Conservation (phyloP, 2,888 invertebrate genomes). For the Polymixis lichenea region DNA sequence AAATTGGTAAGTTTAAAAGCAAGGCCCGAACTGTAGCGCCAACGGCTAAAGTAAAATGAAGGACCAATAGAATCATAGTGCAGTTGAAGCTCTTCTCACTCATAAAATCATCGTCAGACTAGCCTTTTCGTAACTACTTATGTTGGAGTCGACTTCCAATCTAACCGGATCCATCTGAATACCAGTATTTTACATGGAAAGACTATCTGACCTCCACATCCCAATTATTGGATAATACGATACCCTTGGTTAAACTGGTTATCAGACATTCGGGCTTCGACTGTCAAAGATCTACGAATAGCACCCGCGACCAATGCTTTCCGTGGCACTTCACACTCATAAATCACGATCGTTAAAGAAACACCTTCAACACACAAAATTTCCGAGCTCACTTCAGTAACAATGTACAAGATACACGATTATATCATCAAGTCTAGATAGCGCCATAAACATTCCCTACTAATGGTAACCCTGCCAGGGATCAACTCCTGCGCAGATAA, state of each 20-base stretch:
- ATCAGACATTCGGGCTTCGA: too few relatives aligned
- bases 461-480: conserved; percentile 51
- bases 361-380: not conserved
- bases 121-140: too few relatives aligned
- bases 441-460: conserved; percentile 33
- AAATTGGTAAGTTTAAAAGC: not conserved
- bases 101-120: not conserved
- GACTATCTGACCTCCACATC: too few relatives aligned
- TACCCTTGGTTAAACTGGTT: too few relatives aligned
- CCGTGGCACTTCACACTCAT: too few relatives aligned
- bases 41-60: not conserved
- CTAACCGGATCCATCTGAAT: too few relatives aligned
- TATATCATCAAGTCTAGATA: conserved; percentile 48
- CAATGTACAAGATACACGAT: conserved; percentile 27
- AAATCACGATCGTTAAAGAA: not conserved
- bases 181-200: too few relatives aligned
- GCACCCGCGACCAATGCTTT: too few relatives aligned
- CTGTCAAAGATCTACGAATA: too few relatives aligned
- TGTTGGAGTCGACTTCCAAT: too few relatives aligned
- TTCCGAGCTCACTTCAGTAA: not conserved
- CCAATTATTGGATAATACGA: too few relatives aligned
- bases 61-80: not conserved
- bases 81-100: not conserved
- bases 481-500: conserved; percentile 68
- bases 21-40: not conserved